These are phyloP conservation scores for Diplosoma virens DNA, from an alignment of 23 tunicate genomes.

Conservation along the genomic window DNA sequence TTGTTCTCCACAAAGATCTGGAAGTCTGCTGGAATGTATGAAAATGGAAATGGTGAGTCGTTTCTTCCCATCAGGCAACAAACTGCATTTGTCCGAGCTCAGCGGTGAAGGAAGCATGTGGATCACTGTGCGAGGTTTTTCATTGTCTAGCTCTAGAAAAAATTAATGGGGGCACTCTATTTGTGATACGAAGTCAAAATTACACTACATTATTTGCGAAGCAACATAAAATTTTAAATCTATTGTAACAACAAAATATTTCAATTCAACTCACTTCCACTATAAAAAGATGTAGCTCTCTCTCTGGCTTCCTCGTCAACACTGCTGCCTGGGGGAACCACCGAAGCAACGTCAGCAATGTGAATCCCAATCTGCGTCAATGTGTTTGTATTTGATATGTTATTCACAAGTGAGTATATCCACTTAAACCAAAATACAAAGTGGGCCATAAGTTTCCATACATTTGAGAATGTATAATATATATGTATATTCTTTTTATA, in stretches of 20 bases:
- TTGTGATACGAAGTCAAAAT: no score
- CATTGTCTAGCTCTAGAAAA: neutral
- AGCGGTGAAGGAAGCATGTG: conserved; percentile 49
- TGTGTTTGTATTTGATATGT: no score
- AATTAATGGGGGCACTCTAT: no score
- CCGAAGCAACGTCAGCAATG: conserved; percentile 83
- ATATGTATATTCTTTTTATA: no score
- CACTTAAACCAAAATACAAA: no score
- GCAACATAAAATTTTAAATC: no score
- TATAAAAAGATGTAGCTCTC: conserved; percentile 25
- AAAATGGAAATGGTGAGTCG: conserved; percentile 55
- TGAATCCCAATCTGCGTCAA: conserved; percentile 89
- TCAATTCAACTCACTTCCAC: conserved; percentile 6
- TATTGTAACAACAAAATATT: no score
- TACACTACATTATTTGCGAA: no score
- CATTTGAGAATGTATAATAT: no score
- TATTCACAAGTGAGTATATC: no score
- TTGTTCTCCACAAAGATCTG: no score
- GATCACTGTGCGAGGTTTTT: neutral
- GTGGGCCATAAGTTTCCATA: no score
- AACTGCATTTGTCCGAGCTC: conserved; percentile 57
- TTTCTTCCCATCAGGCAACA: conserved; percentile 36
- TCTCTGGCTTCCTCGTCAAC: conserved; percentile 66
- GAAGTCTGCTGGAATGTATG: conserved; percentile 41
- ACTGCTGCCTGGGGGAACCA: conserved; percentile 34